Conservation (phyloP, 2,113 vertebrate genomes). For the Rhegmatorhina hoffmannsi region DNA sequence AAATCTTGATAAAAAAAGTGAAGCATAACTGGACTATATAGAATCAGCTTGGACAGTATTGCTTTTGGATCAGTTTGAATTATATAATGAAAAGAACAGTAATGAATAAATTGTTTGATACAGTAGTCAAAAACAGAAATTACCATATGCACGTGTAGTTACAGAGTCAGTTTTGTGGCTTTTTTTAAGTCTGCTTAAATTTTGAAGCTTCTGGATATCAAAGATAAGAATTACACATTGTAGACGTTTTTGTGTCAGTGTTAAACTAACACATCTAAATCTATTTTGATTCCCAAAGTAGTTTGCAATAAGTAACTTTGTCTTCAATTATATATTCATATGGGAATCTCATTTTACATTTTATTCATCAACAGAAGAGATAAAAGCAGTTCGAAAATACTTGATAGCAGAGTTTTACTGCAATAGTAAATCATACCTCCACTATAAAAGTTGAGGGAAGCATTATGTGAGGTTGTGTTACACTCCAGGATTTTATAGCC, state of each 20-base stretch:
- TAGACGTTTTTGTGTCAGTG: background rate
- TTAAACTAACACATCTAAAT: slow-evolving; percentile 42
- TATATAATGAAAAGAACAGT: background rate
- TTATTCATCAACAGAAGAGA: slow-evolving; percentile 60
- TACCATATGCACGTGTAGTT: background rate
- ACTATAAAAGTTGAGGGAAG: slow-evolving; percentile 55
- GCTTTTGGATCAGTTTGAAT: background rate
- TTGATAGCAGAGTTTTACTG: slow-evolving; percentile 49
- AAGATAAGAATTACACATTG: background rate
- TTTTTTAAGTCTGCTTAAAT: background rate
- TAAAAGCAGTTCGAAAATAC: slow-evolving; percentile 48
- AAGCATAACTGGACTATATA: background rate
- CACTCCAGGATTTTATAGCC: slow-evolving; percentile 56
- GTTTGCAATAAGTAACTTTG: slow-evolving; percentile 53
- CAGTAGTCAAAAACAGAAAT: background rate
- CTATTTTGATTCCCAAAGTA: slow-evolving; percentile 41
- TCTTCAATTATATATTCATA: slow-evolving; percentile 52
- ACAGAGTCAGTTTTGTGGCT: background rate
- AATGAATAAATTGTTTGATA: background rate
- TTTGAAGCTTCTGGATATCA: background rate
- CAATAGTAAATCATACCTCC: slow-evolving; percentile 61
- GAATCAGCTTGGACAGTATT: background rate
- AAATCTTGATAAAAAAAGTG: background rate
- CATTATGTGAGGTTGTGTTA: slow-evolving; percentile 65
- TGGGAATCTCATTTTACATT: slow-evolving; percentile 41